These are phyloP conservation scores for Cryptotermes secundus DNA, from an alignment of 1,140 invertebrate genomes.

Conservation along the genomic window DNA sequence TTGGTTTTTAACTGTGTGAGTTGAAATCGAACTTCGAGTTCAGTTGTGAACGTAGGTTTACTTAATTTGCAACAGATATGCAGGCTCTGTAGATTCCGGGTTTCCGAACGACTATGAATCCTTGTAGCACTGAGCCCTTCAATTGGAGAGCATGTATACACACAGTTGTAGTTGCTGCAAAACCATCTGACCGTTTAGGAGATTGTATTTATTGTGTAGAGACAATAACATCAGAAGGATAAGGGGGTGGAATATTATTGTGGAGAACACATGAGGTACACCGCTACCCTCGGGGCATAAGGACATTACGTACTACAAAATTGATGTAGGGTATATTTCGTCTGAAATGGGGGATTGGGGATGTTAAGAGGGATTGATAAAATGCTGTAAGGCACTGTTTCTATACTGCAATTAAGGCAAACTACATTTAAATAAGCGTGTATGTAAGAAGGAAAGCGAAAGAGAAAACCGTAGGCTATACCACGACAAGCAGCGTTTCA, in stretches of 20 bases:
- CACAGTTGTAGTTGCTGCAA: not conserved
- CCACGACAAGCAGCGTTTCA: no score
- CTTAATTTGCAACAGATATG: no score
- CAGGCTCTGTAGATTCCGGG: no score
- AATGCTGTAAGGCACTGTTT: not conserved
- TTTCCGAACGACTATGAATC: not conserved
- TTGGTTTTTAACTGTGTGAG: no score
- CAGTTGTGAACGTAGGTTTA: no score
- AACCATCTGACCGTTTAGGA: not conserved
- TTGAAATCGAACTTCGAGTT: no score
- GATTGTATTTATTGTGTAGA: not conserved
- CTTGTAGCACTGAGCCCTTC: not conserved
- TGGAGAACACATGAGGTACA: not conserved
- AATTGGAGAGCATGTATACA: not conserved
- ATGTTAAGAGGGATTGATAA: not conserved
- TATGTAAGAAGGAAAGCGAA: no score
- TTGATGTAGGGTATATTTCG: not conserved
- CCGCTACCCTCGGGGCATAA: not conserved
- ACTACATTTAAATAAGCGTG: conserved; percentile 1
- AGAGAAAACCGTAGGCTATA: no score
- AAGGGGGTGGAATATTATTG: not conserved
- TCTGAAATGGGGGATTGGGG: no score
- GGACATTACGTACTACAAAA: conserved; percentile 8
- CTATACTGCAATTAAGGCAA: not conserved
- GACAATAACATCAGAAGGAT: not conserved